Percentiles rank a stretch among this genome's conserved stretches.
Conservation (phyloP, 53 echinoderm and acorn worm species). For the Mesocentrotus franciscanus region DNA sequence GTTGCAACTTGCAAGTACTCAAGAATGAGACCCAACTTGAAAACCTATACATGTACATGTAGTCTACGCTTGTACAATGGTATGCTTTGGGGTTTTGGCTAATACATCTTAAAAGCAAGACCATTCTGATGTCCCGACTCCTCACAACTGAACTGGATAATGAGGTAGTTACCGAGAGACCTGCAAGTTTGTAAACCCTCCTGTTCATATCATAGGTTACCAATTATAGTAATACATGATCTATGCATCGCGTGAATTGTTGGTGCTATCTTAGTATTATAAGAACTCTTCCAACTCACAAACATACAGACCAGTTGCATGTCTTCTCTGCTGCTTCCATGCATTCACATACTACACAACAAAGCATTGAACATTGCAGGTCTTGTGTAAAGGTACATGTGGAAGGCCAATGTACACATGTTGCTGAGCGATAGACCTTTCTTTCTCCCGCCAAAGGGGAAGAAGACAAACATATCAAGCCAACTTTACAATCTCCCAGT, state of each 20-base stretch:
- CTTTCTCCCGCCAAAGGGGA: slow-evolving; percentile 29
- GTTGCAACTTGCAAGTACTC: not conserved
- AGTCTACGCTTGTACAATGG: not conserved
- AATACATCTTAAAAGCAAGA: not conserved
- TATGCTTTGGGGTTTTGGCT: not conserved
- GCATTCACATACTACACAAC: not conserved
- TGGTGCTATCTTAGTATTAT: not conserved
- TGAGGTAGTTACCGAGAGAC: not conserved
- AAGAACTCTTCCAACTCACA: not conserved
- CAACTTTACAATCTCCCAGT: not conserved
- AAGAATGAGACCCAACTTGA: not conserved
- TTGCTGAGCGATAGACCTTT: not conserved
- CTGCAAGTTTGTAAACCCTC: not conserved
- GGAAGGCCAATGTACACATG: not conserved
- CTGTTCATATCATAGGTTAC: not conserved
- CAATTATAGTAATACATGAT: not conserved
- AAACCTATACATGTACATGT: not conserved
- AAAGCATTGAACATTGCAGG: not conserved
- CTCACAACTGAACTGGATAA: not conserved
- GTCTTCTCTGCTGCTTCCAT: not conserved
- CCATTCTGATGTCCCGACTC: not conserved
- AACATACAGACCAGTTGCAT: not conserved
- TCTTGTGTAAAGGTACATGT: not conserved
- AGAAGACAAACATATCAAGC: slow-evolving; percentile 27
- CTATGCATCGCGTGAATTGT: not conserved